Conservation (phyloP, 35 echinoderm and acorn worm genomes). For the Apostichopus japonicus region DNA sequence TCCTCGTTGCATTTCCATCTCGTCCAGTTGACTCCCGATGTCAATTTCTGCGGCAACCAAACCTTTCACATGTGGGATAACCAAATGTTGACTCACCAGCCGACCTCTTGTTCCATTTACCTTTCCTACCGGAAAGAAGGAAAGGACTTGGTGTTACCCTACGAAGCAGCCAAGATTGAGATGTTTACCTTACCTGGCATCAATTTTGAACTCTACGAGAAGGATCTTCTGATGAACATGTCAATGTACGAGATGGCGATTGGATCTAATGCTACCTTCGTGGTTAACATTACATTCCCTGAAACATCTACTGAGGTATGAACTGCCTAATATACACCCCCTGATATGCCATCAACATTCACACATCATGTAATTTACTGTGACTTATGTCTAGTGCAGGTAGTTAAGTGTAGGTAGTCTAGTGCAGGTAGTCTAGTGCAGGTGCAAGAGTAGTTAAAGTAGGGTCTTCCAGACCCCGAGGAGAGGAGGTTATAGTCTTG, state of each 20-base stretch:
- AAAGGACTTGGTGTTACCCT: constrained; percentile 47
- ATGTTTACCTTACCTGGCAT: constrained; percentile 23
- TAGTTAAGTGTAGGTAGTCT: too few species aligned
- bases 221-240: constrained; percentile 21
- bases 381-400: too few species aligned
- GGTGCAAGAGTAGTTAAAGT: too few species aligned
- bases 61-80: constrained; percentile 81
- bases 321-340: background rate
- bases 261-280: constrained; percentile 81
- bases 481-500: too few species aligned
- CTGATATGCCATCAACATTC: too few species aligned
- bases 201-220: constrained; percentile 22
- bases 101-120: constrained; percentile 56
- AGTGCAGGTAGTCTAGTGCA: too few species aligned
- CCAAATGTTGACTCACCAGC: constrained; percentile 69
- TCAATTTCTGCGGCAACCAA: constrained; percentile 66
- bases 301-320: constrained; percentile 69
- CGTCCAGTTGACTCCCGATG: constrained; percentile 31
- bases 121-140: constrained; percentile 70
- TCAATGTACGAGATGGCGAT: constrained; percentile 65
- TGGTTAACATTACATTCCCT: constrained; percentile 75
- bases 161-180: constrained; percentile 20
- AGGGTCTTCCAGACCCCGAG: too few species aligned
- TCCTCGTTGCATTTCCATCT: constrained; percentile 70
- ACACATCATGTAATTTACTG: too few species aligned